Evolutionary conservation across 2,888 invertebrate species (phyloP).

Genomic region (Ypsolopha sequella): DNA sequence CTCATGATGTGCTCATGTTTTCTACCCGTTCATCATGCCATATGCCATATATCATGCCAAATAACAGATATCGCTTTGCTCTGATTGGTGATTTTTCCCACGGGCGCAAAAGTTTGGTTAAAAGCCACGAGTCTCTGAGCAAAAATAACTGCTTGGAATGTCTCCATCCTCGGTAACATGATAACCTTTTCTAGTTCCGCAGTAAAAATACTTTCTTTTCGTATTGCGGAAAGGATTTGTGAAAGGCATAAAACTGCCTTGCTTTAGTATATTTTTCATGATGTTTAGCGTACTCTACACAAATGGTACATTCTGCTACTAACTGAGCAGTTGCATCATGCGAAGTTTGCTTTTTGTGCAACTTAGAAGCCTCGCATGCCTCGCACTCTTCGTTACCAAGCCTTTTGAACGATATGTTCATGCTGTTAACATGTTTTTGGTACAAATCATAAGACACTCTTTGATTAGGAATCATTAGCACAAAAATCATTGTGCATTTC

Average conservation of each 20-base stretch:
- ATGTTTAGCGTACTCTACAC: constrained; percentile 7
- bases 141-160: constrained; percentile 12
- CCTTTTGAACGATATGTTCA: constrained; percentile 10
- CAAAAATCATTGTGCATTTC: constrained; percentile 9
- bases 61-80: constrained; percentile 7
- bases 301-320: constrained; percentile 6
- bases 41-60: no score
- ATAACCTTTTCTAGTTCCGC: constrained; percentile 13
- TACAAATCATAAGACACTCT: constrained; percentile 3
- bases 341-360: constrained; percentile 8
- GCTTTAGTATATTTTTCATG: constrained; percentile 10
- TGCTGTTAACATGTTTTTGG: constrained; percentile 12
- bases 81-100: constrained; percentile 9
- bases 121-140: constrained; percentile 11
- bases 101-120: constrained; percentile 14
- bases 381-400: no score
- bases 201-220: constrained; percentile 6
- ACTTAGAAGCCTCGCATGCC: not conserved
- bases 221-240: constrained; percentile 2
- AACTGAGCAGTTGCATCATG: constrained; percentile 4
- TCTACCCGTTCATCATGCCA: not conserved
- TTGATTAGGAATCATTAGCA: no score
- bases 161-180: constrained; percentile 13
- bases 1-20: constrained; percentile 5
- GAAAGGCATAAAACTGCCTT: constrained; percentile 7